A percentile compares a stretch with the other conserved stretches of the same genome.
phyloP scores from a whole-genome alignment of 2,888 invertebrate species.

The Cyrtodaria siliqua region DNA sequence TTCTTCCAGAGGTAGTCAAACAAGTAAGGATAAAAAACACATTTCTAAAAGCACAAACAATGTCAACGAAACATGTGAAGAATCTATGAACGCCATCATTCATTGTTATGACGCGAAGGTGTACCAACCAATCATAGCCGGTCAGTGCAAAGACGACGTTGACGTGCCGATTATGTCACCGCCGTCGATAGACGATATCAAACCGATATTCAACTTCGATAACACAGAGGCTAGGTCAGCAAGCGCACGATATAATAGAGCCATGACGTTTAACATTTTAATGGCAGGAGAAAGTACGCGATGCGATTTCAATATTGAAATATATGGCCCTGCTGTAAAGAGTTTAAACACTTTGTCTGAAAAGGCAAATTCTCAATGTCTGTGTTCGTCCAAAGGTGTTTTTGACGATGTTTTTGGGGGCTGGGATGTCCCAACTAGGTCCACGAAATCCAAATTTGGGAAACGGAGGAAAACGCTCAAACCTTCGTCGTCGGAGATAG shows the following conservation, averaged over 20 bases:
- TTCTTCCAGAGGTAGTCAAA: too few species aligned
- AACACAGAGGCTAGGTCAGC: too few species aligned
- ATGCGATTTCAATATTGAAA: constrained; percentile 27
- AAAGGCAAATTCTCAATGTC: constrained; percentile 10
- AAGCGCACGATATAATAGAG: too few species aligned
- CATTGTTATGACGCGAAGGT: too few species aligned
- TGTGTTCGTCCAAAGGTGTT: constrained; percentile 23
- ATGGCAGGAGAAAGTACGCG: too few species aligned
- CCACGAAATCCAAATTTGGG: constrained; percentile 26
- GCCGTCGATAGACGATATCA: constrained; percentile 27
- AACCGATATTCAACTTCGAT: too few species aligned
- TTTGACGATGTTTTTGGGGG: constrained; percentile 28
- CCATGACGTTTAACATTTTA: too few species aligned
- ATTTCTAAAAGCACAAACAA: too few species aligned
- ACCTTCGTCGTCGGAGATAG: constrained; percentile 11
- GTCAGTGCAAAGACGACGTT: constrained; percentile 38
- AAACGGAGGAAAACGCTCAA: constrained; percentile 21
- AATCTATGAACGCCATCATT: too few species aligned
- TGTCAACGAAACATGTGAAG: too few species aligned
- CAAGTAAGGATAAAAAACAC: too few species aligned
- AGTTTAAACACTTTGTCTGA: constrained; percentile 6
- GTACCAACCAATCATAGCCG: constrained; percentile 49
- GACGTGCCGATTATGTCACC: constrained; percentile 50
- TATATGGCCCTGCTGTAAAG: neutral
- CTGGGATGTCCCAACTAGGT: constrained; percentile 33